Conservation (phyloP, 1,140 invertebrate genomes). For the Ceratitis capitata region DNA sequence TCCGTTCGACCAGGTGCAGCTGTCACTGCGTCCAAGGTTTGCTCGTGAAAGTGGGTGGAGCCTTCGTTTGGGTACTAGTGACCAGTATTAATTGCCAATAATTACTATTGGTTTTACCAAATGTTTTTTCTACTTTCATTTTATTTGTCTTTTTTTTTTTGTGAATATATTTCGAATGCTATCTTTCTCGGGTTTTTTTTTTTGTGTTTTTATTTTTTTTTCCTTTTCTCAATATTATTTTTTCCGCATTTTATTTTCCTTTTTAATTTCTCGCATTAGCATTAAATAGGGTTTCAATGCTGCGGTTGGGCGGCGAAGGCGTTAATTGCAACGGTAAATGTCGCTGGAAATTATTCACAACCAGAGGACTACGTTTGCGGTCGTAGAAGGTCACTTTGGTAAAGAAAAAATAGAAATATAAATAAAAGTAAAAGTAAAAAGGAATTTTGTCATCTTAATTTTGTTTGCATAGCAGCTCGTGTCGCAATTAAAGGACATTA, state of each 20-base stretch:
- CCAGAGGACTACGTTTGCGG: neutral
- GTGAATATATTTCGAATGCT: neutral
- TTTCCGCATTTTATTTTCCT: neutral
- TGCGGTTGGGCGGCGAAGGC: neutral
- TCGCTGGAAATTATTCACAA: neutral
- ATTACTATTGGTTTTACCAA: constrained; percentile 36
- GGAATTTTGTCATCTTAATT: neutral
- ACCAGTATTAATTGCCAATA: constrained; percentile 39
- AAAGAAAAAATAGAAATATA: neutral
- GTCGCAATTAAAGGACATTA: neutral
- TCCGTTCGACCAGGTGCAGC: neutral
- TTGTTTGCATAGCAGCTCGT: neutral
- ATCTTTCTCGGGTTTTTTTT: neutral
- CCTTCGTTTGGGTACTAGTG: constrained; percentile 17
- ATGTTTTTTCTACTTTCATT: neutral
- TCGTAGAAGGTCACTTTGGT: neutral
- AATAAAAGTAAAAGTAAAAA: too few relatives aligned
- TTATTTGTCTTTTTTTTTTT: neutral
- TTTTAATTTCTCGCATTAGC: constrained; percentile 9
- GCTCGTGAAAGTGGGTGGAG: neutral
- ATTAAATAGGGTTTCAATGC: constrained; percentile 14
- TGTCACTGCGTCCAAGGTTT: neutral
- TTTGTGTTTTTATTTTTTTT: neutral
- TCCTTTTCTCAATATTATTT: neutral
- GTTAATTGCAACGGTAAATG: neutral